Base-by-base conservation (phyloP, 2,797 vertebrate genomes). In the Iguana delicatissima region DNA sequence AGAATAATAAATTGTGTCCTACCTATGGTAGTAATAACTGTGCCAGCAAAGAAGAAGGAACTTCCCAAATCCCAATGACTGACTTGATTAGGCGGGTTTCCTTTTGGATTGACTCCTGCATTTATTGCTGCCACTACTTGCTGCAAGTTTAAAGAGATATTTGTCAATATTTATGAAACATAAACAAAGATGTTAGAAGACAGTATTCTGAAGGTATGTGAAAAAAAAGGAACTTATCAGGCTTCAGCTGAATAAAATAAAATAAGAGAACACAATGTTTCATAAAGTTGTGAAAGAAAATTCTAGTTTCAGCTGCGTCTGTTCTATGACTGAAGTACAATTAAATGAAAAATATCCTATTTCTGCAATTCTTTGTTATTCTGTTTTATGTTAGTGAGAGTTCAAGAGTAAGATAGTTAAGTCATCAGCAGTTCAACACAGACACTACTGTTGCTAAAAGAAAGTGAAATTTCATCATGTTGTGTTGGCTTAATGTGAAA, bases 11-110 rank as follows among this genome's bases (percentile, higher is more conserved):
- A 95, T 90, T 90, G 93, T 96, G 94, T 97, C 98, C 97, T 98
- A 99, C 99, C 99, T 95, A 99, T 99, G 88, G 99, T 99, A 93
- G 99, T 99, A 97, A 99, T 99, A 96, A 99, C 99, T 92, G 99
- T 99, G 93, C 99, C 99, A 92, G 99, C 98, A 93, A 99, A 99
- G 98, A 99, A 99, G 97, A 99, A 99, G 77, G 99, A 99, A 96
- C 98, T 99, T 97, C 99, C 99, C 96, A 99, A 98, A 95, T 99
- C 99, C 99, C 99, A 99, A 94, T 99, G 98, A 97, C 99, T 99
- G 90, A 97, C 98, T 96, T 98, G 98, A 97, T 98, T 98, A 97
- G 98, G 98, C 81, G 97, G 96, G 95, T 98, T 98, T 97, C 98
- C 98, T 95, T 98, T 97, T 80, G 99, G 99, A 96, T 99, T 98